These are phyloP conservation scores for Frankliniella intonsa DNA, from an alignment of 2,888 invertebrate species.

Conservation along the genomic window DNA sequence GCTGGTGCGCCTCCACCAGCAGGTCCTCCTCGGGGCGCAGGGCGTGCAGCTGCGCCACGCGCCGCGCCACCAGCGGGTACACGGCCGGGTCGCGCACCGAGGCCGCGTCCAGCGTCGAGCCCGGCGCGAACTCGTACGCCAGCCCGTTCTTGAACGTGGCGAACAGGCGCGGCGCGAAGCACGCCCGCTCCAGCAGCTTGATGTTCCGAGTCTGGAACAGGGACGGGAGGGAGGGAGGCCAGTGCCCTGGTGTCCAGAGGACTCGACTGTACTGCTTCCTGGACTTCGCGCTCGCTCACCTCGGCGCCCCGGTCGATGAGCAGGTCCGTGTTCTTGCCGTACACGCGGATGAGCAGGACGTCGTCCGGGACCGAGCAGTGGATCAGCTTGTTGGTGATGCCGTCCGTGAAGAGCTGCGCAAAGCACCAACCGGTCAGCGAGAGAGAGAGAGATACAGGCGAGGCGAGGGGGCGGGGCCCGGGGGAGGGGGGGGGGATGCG, in stretches of 20 bases:
- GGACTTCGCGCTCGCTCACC: slow-evolving; percentile 3
- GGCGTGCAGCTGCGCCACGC: slow-evolving; percentile 81
- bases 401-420: slow-evolving; percentile 86
- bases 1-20: slow-evolving; percentile 35
- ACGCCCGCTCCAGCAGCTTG: slow-evolving; percentile 62
- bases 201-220: slow-evolving; percentile 28
- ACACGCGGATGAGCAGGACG: slow-evolving; percentile 80
- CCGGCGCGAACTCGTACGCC: slow-evolving; percentile 82
- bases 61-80: slow-evolving; percentile 69
- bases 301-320: slow-evolving; percentile 73
- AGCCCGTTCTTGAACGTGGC: slow-evolving; percentile 92
- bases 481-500: too few relatives aligned
- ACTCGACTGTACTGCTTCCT: not conserved
- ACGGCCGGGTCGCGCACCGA: slow-evolving; percentile 61
- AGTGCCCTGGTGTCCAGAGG: too few relatives aligned
- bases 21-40: slow-evolving; percentile 46
- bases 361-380: slow-evolving; percentile 63
- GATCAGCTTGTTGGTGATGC: slow-evolving; percentile 87
- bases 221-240: too few relatives aligned
- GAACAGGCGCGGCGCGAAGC: slow-evolving; percentile 80
- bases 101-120: slow-evolving; percentile 65
- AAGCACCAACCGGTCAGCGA: slow-evolving; percentile 50
- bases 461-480: too few relatives aligned
- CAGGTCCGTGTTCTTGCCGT: slow-evolving; percentile 89
- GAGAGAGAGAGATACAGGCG: too few relatives aligned